Base-by-base conservation (phyloP, 64 coral and sea anemone genomes). In the Dendronephthya gigantea region DNA sequence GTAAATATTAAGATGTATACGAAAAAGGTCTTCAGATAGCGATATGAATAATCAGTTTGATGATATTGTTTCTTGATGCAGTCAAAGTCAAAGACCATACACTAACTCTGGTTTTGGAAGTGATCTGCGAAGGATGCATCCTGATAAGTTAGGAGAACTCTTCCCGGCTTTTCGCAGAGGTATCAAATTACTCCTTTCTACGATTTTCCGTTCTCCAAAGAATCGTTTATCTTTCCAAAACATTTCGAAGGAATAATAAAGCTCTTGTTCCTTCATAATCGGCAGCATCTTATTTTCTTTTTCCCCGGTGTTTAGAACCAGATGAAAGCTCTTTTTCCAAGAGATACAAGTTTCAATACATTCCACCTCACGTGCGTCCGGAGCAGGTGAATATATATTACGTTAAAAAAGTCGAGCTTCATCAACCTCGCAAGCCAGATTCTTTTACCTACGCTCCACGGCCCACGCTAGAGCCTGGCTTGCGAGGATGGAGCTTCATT, bases 281-380 rank as follows among this genome's bases (percentile, higher is more conserved):
- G n/a, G n/a, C n/a, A n/a, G n/a, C n/a, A n/a, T n/a, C n/a, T n/a
- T n/a, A n/a, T n/a, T n/a, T n/a, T n/a, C n/a, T n/a, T n/a, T n/a
- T n/a, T n/a, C n/a, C n/a, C n/a, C n/a, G n/a, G n/a, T n/a, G n/a
- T n/a, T n/a, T 19, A 79, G 72, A 79, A 79, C 72, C 72, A 33
- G 72, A 79, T 79, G 15, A 3, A 36, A 79, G 72, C 36, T 79
- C 72, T 15, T 79, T 79, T 19, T 79, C 36, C 10, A 79, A 39
- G 9, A 79, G 72, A 79, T 79, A 79, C 8, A 34, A 79, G 32
- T 79, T 79, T 34, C 72, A 79, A 35, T 79, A 79, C 28, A 79
- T 79, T 9, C 72, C 72, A 79, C 72, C 72, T 34, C 72, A 33
- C 30, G 72, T 79, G 2, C 9, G 12, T 36, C 32, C 72, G 15